Percentiles rank a stretch among this genome's conserved stretches.
These are phyloP conservation scores for Cryptotis parvus DNA, from an alignment of 2,113 vertebrate genomes.

Conservation along the genomic window DNA sequence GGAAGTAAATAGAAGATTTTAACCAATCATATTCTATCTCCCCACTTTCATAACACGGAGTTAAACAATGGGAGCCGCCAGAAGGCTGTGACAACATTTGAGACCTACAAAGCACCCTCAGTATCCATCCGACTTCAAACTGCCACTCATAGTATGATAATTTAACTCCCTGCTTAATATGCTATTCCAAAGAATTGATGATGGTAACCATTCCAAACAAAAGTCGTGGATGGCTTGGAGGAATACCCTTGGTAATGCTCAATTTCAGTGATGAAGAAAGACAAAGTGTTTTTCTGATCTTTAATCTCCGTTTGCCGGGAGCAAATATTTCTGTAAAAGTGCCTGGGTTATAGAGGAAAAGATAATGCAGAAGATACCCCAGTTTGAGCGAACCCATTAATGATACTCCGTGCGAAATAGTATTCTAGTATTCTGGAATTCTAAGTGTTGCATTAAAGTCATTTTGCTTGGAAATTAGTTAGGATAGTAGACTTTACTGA, in stretches of 20 bases:
- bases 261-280: constrained; percentile 12
- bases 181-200: constrained; percentile 74
- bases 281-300: not conserved
- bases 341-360: not conserved
- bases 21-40: constrained; percentile 58
- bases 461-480: constrained; percentile 34
- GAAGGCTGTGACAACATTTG: not conserved
- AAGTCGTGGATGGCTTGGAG: constrained; percentile 64
- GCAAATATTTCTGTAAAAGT: constrained; percentile 13
- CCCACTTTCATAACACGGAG: constrained; percentile 55
- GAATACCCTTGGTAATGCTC: constrained; percentile 54
- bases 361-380: not conserved
- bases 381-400: not conserved
- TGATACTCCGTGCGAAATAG: not conserved
- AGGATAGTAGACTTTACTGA: not conserved
- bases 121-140: not conserved
- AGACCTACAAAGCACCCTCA: not conserved
- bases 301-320: not conserved
- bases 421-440: not conserved
- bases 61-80: constrained; percentile 54
- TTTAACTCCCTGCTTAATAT: constrained; percentile 69
- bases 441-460: not conserved
- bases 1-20: constrained; percentile 66
- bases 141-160: not conserved
- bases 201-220: constrained; percentile 69